Base-by-base conservation (phyloP, 2,888 invertebrate species). In the Lordiphosa fenestrarum region DNA sequence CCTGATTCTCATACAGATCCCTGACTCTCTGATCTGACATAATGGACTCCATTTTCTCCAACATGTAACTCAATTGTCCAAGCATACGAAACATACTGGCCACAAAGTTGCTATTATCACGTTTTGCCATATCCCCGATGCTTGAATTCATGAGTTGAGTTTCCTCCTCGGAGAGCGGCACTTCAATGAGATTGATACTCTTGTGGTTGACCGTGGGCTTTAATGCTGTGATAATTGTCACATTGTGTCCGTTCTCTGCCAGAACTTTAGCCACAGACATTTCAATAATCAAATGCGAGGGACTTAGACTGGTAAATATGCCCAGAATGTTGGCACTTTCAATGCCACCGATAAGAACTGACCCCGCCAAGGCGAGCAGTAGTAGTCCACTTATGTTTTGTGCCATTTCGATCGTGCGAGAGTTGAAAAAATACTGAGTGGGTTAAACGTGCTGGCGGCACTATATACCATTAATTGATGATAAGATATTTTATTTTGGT, bases 251-350 rank as follows among this genome's bases (percentile, higher is more conserved):
- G 13, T 64, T 53, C 38, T 87, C 87, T 0, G 84, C 84, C 40
- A 89, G 52, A 7, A 73, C 77, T 50, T 84, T 84, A 0, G 67
- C 76, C 30, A 84, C 48, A 0, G 87, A 73, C 86, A 87, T 85
- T 12, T 88, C 81, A 2, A 89, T 59, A 19, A 89, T 86, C 25
- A 87, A 44, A 69, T 89, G 89, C 4, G 89, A 89, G 19, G 78
- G 85, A 53, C 86, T 78, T 0, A 75, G 52, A 7, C 85, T 85
- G 0, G 86, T 82, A 48, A 87, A 89, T 0, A 89, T 6, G 0
- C 88, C 86, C 6, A 89, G 66, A 41, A 89, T 86, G 55, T 86
- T 86, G 6, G 85, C 82, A 6, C 77, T 55, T 12, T 74, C 61
- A 2, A 53, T 53, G 35, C 52, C 44, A 25, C 52, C 41, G 23